phyloP scores from a whole-genome alignment of 2,797 vertebrate genomes.

The Simalia tracyae region DNA sequence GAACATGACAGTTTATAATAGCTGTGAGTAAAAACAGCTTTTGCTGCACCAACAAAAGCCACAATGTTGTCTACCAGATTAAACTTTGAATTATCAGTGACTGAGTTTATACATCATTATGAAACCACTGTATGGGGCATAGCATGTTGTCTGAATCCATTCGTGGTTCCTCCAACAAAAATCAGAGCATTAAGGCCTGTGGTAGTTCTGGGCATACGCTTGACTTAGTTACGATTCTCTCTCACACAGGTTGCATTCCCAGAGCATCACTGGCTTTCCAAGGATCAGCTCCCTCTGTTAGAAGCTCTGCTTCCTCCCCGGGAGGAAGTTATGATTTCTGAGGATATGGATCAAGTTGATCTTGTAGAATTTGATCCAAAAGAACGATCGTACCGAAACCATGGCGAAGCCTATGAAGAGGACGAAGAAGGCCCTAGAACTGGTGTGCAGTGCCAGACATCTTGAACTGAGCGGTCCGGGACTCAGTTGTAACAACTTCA shows the following conservation, averaged over 20 bases:
- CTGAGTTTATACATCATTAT: not conserved
- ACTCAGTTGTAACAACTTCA: constrained; percentile 62
- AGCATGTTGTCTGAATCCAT: not conserved
- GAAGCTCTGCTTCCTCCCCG: constrained; percentile 87
- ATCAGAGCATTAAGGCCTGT: not conserved
- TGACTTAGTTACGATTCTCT: not conserved
- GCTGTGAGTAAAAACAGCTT: not conserved
- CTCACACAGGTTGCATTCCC: constrained; percentile 86
- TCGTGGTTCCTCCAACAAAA: not conserved
- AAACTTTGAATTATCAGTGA: not conserved
- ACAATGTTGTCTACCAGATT: not conserved
- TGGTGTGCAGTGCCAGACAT: constrained; percentile 92
- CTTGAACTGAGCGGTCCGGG: constrained; percentile 56
- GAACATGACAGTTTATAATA: not conserved
- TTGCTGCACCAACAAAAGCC: not conserved
- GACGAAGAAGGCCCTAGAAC: constrained; percentile 80
- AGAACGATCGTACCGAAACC: constrained; percentile 75
- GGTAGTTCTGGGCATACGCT: not conserved
- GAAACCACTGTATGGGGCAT: not conserved
- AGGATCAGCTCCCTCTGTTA: constrained; percentile 83
- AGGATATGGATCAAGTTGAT: constrained; percentile 93
- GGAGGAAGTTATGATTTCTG: constrained; percentile 83
- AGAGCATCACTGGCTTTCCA: constrained; percentile 87
- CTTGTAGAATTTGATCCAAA: constrained; percentile 81
- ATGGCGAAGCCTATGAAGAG: constrained; percentile 85